These are phyloP conservation scores for Caretta caretta DNA, from an alignment of 2,113 vertebrate species.

Conservation along the genomic window DNA sequence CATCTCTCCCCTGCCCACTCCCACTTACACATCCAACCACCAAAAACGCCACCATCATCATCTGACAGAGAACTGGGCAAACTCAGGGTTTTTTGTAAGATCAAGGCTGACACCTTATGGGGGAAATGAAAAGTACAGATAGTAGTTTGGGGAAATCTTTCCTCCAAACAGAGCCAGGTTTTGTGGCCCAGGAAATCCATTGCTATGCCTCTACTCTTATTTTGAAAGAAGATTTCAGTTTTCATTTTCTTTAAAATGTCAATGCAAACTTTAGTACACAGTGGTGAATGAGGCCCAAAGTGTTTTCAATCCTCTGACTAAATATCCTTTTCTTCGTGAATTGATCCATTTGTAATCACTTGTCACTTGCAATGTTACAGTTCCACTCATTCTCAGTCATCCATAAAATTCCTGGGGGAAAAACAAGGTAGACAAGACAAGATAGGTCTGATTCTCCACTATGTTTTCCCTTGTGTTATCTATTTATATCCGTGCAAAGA, in stretches of 20 bases:
- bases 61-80: neutral
- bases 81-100: neutral
- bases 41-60: neutral
- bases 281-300: neutral
- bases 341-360: neutral
- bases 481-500: neutral
- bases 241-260: neutral
- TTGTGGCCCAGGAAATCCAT: neutral
- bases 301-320: neutral
- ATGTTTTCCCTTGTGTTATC: neutral
- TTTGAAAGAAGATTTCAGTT: neutral
- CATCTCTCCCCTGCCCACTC: too few species aligned
- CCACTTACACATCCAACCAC: too few species aligned
- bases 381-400: neutral
- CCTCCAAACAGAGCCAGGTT: neutral
- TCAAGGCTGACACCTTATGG: neutral
- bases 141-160: accelerated
- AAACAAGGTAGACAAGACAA: neutral
- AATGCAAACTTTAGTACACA: neutral
- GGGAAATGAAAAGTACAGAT: accelerated
- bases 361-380: neutral
- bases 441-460: neutral
- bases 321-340: neutral
- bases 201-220: neutral
- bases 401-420: neutral